Conservation (phyloP, 2,888 invertebrate species). For the Agrilus biguttatus region DNA sequence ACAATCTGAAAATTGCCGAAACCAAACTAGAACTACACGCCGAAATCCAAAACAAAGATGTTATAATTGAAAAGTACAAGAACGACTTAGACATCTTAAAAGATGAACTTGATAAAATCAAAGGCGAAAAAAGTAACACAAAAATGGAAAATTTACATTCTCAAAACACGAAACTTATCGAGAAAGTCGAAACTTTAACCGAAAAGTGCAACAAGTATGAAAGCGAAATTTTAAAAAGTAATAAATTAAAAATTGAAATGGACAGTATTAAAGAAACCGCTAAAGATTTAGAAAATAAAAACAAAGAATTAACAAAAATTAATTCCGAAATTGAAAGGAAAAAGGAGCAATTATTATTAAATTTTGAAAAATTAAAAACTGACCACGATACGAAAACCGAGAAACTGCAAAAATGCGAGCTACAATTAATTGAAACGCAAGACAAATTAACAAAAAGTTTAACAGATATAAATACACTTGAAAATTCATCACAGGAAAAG, state of each 20-base stretch:
- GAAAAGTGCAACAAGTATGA: constrained; percentile 24
- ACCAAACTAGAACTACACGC: constrained; percentile 29
- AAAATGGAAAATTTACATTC: constrained; percentile 25
- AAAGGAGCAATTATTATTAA: constrained; percentile 1
- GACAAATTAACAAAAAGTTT: constrained; percentile 1
- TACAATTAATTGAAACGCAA: constrained; percentile 1
- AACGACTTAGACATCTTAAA: constrained; percentile 21
- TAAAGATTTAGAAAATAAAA: constrained; percentile 11
- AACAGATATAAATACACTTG: constrained; percentile 6
- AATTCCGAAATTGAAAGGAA: not conserved
- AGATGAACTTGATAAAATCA: constrained; percentile 16
- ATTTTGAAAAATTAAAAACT: constrained; percentile 1
- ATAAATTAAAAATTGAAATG: constrained; percentile 20
- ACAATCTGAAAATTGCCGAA: constrained; percentile 27
- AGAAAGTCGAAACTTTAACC: constrained; percentile 23
- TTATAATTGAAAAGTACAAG: constrained; percentile 24
- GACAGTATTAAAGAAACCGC: constrained; percentile 9
- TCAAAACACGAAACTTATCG: constrained; percentile 28
- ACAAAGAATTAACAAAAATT: constrained; percentile 10
- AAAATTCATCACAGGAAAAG: constrained; percentile 7
- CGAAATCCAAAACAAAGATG: constrained; percentile 26
- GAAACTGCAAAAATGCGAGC: constrained; percentile 2
- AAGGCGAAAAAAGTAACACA: constrained; percentile 12
- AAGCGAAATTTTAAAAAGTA: constrained; percentile 23
- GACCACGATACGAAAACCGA: not conserved